phyloP scores from a whole-genome alignment of 2,113 vertebrate species.

The Brachyhypopomus gauderio region DNA sequence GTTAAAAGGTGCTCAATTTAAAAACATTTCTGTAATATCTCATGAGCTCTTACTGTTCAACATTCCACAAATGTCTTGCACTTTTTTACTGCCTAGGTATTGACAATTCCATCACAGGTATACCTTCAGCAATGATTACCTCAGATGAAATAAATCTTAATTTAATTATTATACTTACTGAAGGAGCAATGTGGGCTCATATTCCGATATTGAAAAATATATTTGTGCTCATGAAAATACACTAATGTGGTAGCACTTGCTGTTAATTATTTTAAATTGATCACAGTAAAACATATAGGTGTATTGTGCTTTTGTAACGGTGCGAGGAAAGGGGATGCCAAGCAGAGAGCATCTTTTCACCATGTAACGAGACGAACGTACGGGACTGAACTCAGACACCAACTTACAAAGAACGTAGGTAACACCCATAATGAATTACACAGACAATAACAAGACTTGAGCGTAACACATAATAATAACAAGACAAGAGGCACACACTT shows the following conservation, averaged over 20 bases:
- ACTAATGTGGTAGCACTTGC: conserved; percentile 36
- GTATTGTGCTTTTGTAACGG: not conserved
- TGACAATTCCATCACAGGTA: not conserved
- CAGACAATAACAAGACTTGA: no score
- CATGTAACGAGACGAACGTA: no score
- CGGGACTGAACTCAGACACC: no score
- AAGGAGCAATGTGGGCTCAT: not conserved
- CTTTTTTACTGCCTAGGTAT: conserved; percentile 14
- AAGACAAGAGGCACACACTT: no score
- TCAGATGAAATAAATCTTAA: conserved; percentile 11
- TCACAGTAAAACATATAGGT: not conserved
- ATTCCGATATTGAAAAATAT: not conserved
- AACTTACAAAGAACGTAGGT: no score
- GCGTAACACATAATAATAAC: no score
- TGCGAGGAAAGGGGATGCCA: no score
- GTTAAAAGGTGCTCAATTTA: conserved; percentile 25
- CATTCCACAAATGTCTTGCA: conserved; percentile 23
- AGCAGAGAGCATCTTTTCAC: no score
- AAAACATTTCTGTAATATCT: not conserved
- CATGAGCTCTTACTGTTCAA: conserved; percentile 18
- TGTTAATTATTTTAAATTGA: conserved; percentile 4
- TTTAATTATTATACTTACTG: not conserved
- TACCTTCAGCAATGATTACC: conserved; percentile 14
- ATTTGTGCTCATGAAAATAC: not conserved
- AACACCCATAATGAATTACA: no score